Percentiles rank a stretch among this genome's conserved stretches.
phyloP scores from a whole-genome alignment of 2,797 vertebrate genomes.

The Coranthus polyacanthus region DNA sequence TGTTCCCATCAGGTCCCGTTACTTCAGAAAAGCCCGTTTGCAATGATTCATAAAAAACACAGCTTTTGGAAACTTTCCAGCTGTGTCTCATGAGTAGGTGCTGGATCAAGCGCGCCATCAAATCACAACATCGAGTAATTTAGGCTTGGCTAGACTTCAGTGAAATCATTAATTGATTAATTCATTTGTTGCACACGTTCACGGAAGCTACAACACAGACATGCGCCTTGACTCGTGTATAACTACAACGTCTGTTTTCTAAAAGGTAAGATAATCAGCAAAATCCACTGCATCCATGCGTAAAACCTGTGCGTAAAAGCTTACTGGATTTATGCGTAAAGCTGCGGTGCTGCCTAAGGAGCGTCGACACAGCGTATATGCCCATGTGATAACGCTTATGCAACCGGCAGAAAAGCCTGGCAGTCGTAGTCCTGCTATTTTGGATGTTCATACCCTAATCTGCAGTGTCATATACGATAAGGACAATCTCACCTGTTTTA shows the following conservation, averaged over 20 bases:
- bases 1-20: slow-evolving; percentile 30
- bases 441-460: slow-evolving; percentile 19
- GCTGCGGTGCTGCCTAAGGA: slow-evolving; percentile 38
- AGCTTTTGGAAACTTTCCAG: slow-evolving; percentile 63
- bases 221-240: slow-evolving; percentile 43
- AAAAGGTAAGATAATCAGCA: slow-evolving; percentile 16
- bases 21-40: slow-evolving; percentile 31
- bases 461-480: slow-evolving; percentile 14
- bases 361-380: slow-evolving; percentile 46
- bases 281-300: slow-evolving; percentile 36
- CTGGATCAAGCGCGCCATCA: slow-evolving; percentile 51
- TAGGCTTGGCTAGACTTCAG: slow-evolving; percentile 59
- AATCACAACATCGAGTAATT: slow-evolving; percentile 21
- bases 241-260: slow-evolving; percentile 22
- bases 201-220: slow-evolving; percentile 61
- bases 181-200: slow-evolving; percentile 35
- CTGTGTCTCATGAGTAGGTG: slow-evolving; percentile 43
- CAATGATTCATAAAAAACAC: slow-evolving; percentile 60
- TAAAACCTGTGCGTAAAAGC: slow-evolving; percentile 73
- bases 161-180: slow-evolving; percentile 53
- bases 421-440: slow-evolving; percentile 12
- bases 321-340: slow-evolving; percentile 57
- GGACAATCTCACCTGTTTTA: slow-evolving; percentile 52
- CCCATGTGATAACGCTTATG: slow-evolving; percentile 63
- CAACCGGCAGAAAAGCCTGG: slow-evolving; percentile 14